Evolutionary conservation across 2,888 invertebrate species (phyloP), one percentile per base, ranked within the genome.

Genomic region (Caenorhabditis macrosperma): DNA sequence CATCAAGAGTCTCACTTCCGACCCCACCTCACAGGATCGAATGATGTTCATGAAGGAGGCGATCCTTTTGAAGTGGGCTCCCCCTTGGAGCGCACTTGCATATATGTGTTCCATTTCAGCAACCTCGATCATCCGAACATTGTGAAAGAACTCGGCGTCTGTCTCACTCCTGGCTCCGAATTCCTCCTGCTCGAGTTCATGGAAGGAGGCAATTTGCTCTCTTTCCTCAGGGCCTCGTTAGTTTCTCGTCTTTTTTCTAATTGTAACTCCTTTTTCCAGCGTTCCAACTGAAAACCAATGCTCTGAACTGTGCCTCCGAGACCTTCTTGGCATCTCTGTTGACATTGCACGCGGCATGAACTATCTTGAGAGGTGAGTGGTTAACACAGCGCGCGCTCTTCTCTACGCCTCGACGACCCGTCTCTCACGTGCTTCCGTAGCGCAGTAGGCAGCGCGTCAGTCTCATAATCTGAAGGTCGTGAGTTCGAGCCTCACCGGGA

Each of bases 41-140:
- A 94, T 94, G 0, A 97, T 97, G 91, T 97, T 99, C 90, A 92
- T 98, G 12, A 96, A 97, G 91, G 98, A 99, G 92, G 98, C 98
- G 0, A 94, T 96, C 85, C 92, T 98, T 52, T 97, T 99, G 97
- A 95, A 91, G 90, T 91, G 61, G 54, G 78, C 61, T 33, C n/a
- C 26, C 6, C 52, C 7, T 60, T 30, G 28, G 38, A 38, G 38
- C 38, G 9, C 38, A 38, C 6, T 48, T 57, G 15, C 12, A 35
- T 20, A 12, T 38, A 30, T 17, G 17, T 24, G 35, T 22, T 15
- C n/a, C 44, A 26, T 82, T 85, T 71, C 66, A 90, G 95, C 67
- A 96, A 97, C 91, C 97, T 99, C 91, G 95, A 95, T 86, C 97
- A 99, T 91, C 95, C 96, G 78, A 96, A 99, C 90, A 97, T 99